Percentiles rank a stretch among this genome's conserved stretches.
These are phyloP conservation scores for Anthrax anthrax DNA, from an alignment of 2,888 invertebrate genomes.

Conservation along the genomic window DNA sequence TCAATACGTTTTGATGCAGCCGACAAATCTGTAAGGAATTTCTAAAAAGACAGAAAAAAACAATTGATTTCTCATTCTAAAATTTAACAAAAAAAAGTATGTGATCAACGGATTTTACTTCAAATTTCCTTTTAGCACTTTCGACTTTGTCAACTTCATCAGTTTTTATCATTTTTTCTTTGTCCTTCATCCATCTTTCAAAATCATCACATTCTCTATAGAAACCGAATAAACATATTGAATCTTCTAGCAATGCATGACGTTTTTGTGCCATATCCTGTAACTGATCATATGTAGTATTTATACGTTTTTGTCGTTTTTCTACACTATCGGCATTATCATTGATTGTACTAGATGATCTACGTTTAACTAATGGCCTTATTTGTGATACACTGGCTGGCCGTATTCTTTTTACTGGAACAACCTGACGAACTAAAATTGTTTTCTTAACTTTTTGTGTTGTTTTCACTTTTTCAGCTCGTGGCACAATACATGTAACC, in stretches of 20 bases:
- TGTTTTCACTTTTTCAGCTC: conserved; percentile 69
- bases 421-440: conserved; percentile 71
- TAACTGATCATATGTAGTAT: conserved; percentile 67
- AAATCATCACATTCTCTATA: conserved; percentile 96
- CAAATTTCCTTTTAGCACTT: conserved; percentile 86
- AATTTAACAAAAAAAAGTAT: no score
- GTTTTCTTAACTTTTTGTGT: conserved; percentile 82
- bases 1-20: conserved; percentile 86
- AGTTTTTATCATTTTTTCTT: conserved; percentile 70
- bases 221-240: conserved; percentile 82
- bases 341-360: conserved; percentile 32
- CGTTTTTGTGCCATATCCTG: conserved; percentile 65
- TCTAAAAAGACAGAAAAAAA: conserved; percentile 35
- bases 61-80: no score
- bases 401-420: conserved; percentile 55
- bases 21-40: conserved; percentile 88
- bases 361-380: conserved; percentile 31
- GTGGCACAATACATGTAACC: conserved; percentile 65
- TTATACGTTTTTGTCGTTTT: conserved; percentile 63
- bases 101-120: no score
- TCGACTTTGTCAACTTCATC: conserved; percentile 82
- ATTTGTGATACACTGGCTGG: conserved; percentile 31
- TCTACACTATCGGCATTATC: conserved; percentile 63
- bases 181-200: conserved; percentile 93
- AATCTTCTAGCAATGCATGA: conserved; percentile 75